These are phyloP conservation scores for Sericinus montela DNA, from an alignment of 2,888 invertebrate species.

Conservation along the genomic window DNA sequence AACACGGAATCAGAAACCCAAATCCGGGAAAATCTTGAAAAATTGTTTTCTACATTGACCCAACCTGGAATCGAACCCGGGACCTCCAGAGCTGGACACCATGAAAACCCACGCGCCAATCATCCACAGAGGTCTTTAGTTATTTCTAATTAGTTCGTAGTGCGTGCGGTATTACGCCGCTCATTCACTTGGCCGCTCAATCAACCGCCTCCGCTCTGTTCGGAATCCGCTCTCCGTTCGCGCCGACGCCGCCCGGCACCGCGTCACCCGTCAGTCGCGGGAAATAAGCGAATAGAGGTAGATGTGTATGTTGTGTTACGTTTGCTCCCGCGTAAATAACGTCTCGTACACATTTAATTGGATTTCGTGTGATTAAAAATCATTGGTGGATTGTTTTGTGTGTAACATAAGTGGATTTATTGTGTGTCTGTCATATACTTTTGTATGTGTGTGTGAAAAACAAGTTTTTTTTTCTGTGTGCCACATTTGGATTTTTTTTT, in stretches of 20 bases:
- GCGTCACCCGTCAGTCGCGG: slow-evolving; percentile 59
- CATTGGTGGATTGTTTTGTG: slow-evolving; percentile 42
- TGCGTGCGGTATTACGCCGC: too few relatives aligned
- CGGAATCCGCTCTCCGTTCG: too few relatives aligned
- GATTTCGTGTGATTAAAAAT: slow-evolving; percentile 46
- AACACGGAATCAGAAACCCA: too few relatives aligned
- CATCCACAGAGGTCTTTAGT: too few relatives aligned
- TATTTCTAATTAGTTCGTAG: too few relatives aligned
- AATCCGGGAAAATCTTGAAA: too few relatives aligned
- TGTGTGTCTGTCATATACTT: slow-evolving; percentile 38
- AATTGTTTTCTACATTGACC: too few relatives aligned
- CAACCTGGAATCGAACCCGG: too few relatives aligned
- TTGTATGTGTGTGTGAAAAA: slow-evolving; percentile 54
- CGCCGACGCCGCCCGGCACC: too few relatives aligned
- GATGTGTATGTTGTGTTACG: slow-evolving; percentile 35
- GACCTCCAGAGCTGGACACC: too few relatives aligned
- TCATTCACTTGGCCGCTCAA: slow-evolving; percentile 41
- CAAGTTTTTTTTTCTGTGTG: slow-evolving; percentile 51
- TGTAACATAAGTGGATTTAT: slow-evolving; percentile 40
- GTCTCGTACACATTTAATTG: slow-evolving; percentile 41
- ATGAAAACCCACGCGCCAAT: too few relatives aligned
- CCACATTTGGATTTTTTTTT: slow-evolving; percentile 58
- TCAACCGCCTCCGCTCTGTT: slow-evolving; percentile 12
- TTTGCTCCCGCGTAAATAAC: slow-evolving; percentile 48
- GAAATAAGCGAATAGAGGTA: slow-evolving; percentile 51